Percentiles rank a stretch among this genome's conserved stretches.
These are phyloP conservation scores for cat (Felis catus) DNA, from an alignment of 2,113 vertebrate species.

Conservation along the genomic window F.catus_Fca126_mat1.0 CM031420.1:19951501-19952000, in stretches of 20 bases:
- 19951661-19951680: neutral
- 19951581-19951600: neutral
- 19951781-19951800: neutral
- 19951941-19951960: neutral
- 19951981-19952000: neutral
- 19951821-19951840: neutral
- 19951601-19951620: neutral
- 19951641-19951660: neutral
- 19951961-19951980: neutral
- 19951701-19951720: neutral
- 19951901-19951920: neutral
- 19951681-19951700: neutral
- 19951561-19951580: neutral
- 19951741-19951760: neutral
- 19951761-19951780: neutral
- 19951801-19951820: neutral
- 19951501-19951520: neutral
- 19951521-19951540: neutral
- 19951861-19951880: neutral
- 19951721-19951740: neutral
- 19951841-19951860: neutral
- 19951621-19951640: neutral
- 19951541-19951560: neutral
- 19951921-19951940: neutral
- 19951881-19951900: neutral